Conservation (phyloP, 1,140 invertebrate species). For the Scaptomyza graminum region DNA sequence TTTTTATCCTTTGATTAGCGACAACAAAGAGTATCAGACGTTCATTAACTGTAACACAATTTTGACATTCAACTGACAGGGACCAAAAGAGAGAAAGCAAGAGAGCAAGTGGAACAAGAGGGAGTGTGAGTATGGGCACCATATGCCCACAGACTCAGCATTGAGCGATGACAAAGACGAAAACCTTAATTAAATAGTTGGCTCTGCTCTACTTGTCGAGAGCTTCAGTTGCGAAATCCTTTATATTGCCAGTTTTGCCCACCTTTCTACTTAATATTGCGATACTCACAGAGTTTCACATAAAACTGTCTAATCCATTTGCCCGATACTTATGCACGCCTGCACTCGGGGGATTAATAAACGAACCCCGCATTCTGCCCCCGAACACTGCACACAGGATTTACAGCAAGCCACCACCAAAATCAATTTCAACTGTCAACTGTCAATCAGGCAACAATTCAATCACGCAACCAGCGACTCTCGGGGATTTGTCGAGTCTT, state of each 20-base stretch:
- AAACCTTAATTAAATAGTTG: slow-evolving; percentile 68
- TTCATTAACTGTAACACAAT: slow-evolving; percentile 78
- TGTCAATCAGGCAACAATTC: slow-evolving; percentile 79
- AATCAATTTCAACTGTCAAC: slow-evolving; percentile 82
- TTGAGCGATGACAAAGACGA: neutral
- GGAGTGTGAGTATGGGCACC: neutral
- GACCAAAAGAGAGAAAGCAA: neutral
- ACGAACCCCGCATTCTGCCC: slow-evolving; percentile 42
- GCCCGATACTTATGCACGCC: slow-evolving; percentile 81
- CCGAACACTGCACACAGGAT: neutral
- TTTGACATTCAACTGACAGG: slow-evolving; percentile 26
- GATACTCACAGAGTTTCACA: slow-evolving; percentile 25
- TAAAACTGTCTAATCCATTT: slow-evolving; percentile 79
- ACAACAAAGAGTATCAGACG: slow-evolving; percentile 59
- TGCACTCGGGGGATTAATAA: slow-evolving; percentile 79
- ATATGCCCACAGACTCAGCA: slow-evolving; percentile 60
- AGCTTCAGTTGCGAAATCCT: slow-evolving; percentile 25
- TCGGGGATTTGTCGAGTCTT: slow-evolving; percentile 26
- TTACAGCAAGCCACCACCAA: slow-evolving; percentile 33
- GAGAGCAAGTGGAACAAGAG: neutral
- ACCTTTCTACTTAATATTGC: slow-evolving; percentile 6
- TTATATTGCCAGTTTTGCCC: slow-evolving; percentile 4
- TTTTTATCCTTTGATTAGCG: slow-evolving; percentile 61
- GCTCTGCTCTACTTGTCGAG: slow-evolving; percentile 14
- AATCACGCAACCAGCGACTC: slow-evolving; percentile 72